Conservation (phyloP, 2,113 vertebrate genomes). For the Gnathonemus longibarbis region DNA sequence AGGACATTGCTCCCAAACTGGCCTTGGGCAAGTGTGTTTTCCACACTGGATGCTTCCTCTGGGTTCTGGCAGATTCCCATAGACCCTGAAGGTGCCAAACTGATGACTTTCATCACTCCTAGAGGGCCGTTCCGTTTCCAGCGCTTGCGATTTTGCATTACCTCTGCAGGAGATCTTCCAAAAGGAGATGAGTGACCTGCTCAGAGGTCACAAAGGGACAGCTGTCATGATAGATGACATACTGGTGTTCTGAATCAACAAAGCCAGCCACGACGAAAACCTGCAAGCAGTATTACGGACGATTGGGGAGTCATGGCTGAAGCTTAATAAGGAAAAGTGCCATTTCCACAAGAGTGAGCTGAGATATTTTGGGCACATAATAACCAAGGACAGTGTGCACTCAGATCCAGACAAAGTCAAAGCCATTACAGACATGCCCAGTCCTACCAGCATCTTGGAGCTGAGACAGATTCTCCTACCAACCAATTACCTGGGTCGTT, state of each 20-base stretch:
- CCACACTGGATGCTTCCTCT: conserved; percentile 1
- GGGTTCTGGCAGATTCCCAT: conserved; percentile 25
- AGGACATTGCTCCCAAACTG: conserved; percentile 18
- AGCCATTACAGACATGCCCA: background rate
- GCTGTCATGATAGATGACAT: conserved; percentile 26
- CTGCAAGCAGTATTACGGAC: background rate
- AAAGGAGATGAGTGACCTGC: background rate
- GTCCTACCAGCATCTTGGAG: background rate
- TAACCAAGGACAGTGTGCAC: background rate
- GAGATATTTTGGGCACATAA: background rate
- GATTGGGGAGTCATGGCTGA: background rate
- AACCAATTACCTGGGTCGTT: background rate
- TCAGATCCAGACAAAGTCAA: background rate
- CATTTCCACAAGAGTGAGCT: background rate
- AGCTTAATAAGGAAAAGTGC: background rate
- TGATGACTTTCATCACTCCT: conserved; percentile 17
- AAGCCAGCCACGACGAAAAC: background rate
- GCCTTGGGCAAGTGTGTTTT: background rate
- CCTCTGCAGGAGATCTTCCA: conserved; percentile 13
- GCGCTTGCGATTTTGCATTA: background rate
- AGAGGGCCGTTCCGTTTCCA: background rate
- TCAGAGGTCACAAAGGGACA: background rate
- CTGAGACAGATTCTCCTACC: background rate
- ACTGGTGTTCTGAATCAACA: background rate
- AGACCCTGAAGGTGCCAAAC: background rate